A percentile compares a stretch with the other conserved stretches of the same genome.
Evolutionary conservation across 2,888 invertebrate species (phyloP).

Genomic region (Pachycephus smyrnensis): DNA sequence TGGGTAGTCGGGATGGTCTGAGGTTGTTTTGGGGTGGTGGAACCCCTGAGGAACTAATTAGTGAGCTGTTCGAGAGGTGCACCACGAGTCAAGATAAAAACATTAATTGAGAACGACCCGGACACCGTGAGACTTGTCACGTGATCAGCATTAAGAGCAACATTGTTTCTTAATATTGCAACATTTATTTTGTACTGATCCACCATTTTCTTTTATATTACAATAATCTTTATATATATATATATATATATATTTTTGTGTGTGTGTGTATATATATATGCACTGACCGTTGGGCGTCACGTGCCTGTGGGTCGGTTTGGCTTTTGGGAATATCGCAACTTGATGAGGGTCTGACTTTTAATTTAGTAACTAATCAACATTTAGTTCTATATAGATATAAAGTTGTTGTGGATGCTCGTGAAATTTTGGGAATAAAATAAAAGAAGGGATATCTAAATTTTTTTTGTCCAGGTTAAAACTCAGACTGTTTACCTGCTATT

Average conservation of each 20-base stretch:
- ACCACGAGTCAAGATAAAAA: neutral
- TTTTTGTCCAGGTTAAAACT: neutral
- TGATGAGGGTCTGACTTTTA: neutral
- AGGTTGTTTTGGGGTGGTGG: neutral
- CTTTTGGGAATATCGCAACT: neutral
- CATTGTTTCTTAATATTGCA: neutral
- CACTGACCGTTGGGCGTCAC: neutral
- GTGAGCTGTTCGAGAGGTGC: neutral
- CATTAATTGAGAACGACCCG: neutral
- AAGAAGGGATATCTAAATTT: neutral
- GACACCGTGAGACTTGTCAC: neutral
- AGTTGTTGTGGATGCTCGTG: neutral
- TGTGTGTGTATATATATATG: too few species aligned
- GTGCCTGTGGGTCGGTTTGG: neutral
- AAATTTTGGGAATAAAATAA: neutral
- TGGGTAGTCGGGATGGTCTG: neutral
- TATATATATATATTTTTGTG: too few species aligned
- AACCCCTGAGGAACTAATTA: slow-evolving; percentile 1
- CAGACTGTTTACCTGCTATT: neutral
- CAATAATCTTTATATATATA: neutral
- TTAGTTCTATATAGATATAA: neutral
- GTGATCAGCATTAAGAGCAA: neutral
- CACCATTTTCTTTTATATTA: neutral
- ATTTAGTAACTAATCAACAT: neutral
- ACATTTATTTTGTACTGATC: neutral